Conservation (phyloP, 2,888 invertebrate genomes). For the Philaethria dido region DNA sequence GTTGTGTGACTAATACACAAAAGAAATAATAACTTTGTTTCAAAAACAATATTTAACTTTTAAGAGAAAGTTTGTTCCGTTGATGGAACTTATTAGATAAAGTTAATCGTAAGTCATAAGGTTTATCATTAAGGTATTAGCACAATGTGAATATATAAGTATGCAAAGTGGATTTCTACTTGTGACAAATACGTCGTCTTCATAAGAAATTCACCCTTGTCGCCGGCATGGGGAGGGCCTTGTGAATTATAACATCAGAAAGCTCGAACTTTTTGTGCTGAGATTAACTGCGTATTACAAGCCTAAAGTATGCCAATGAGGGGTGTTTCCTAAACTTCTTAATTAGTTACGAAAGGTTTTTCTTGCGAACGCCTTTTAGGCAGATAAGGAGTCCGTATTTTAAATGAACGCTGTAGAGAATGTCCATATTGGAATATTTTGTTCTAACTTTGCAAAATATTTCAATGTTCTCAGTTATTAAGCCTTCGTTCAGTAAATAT, state of each 20-base stretch:
- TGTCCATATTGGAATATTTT: conserved; percentile 31
- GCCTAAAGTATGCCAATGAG: conserved; percentile 76
- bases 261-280: conserved; percentile 71
- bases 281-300: conserved; percentile 78
- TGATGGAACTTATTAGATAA: neutral
- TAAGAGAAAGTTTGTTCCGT: neutral
- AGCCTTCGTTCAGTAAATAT: neutral
- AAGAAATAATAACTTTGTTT: neutral
- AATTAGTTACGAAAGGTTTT: conserved; percentile 64
- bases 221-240: conserved; percentile 62
- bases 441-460: conserved; percentile 27
- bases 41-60: neutral
- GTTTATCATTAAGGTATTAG: conserved; percentile 4
- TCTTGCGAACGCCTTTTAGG: conserved; percentile 38
- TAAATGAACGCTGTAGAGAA: conserved; percentile 27
- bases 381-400: conserved; percentile 36
- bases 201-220: conserved; percentile 76
- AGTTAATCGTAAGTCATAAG: conserved; percentile 2
- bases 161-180: conserved; percentile 41
- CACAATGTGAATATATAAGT: conserved; percentile 2
- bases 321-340: conserved; percentile 71
- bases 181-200: conserved; percentile 68
- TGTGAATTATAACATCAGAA: conserved; percentile 74
- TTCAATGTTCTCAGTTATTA: conserved; percentile 14
- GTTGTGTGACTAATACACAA: neutral